phyloP scores from a whole-genome alignment of 2,888 invertebrate species.

The Tiliacea aurago region DNA sequence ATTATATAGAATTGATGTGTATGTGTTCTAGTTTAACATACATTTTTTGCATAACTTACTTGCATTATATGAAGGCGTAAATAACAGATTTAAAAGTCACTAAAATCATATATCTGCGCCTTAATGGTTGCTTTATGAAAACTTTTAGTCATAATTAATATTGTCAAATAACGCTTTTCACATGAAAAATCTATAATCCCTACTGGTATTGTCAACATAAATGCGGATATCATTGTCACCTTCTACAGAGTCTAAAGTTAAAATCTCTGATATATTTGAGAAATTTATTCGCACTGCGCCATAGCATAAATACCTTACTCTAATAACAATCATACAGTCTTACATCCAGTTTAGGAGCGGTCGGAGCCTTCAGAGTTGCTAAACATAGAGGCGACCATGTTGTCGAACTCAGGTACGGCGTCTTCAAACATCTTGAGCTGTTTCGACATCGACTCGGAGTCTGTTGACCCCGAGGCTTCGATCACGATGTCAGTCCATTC shows the following conservation, averaged over 20 bases:
- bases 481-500: conserved; percentile 77
- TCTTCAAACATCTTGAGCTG: conserved; percentile 94
- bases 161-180: conserved; percentile 14
- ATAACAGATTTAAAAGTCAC: no score
- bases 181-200: conserved; percentile 4
- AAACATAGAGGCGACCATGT: conserved; percentile 93
- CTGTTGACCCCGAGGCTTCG: conserved; percentile 71
- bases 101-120: no score
- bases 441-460: conserved; percentile 91
- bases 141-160: conserved; percentile 23
- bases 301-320: conserved; percentile 47
- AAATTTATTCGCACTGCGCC: conserved; percentile 58
- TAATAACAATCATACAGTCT: conserved; percentile 62
- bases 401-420: conserved; percentile 94
- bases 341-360: conserved; percentile 66
- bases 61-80: no score
- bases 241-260: conserved; percentile 10
- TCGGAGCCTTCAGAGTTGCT: conserved; percentile 84
- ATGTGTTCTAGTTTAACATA: no score
- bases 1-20: no score
- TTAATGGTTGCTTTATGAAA: background rate
- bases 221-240: conserved; percentile 23
- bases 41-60: no score
- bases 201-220: conserved; percentile 28
- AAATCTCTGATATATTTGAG: conserved; percentile 34